Evolutionary conservation across 2,888 invertebrate genomes (phyloP).

Genomic region (Chloroclystis v-ata): DNA sequence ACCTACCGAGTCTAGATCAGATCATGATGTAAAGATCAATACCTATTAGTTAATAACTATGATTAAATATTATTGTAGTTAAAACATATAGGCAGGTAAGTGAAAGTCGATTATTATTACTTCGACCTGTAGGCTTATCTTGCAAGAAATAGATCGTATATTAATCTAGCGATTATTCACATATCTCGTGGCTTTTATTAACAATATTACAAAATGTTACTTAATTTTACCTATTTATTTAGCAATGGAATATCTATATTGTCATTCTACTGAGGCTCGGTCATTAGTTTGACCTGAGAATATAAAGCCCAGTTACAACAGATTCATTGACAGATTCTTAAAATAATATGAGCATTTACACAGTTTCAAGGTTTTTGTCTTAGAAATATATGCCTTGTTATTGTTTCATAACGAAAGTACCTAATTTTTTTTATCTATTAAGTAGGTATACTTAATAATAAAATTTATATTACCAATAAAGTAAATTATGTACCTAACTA

Average conservation of each 20-base stretch:
- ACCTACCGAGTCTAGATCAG: too few relatives aligned
- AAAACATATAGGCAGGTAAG: too few relatives aligned
- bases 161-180: slow-evolving; percentile 56
- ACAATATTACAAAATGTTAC: slow-evolving; percentile 55
- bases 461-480: too few relatives aligned
- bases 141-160: slow-evolving; percentile 26
- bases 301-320: slow-evolving; percentile 47
- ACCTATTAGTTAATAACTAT: too few relatives aligned
- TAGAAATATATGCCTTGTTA: too few relatives aligned
- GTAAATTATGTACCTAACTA: too few relatives aligned
- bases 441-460: too few relatives aligned
- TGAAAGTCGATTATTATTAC: not conserved
- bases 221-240: slow-evolving; percentile 41
- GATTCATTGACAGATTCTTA: slow-evolving; percentile 37
- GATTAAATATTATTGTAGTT: too few relatives aligned
- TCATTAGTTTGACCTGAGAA: slow-evolving; percentile 44
- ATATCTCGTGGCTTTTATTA: slow-evolving; percentile 46
- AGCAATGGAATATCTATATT: slow-evolving; percentile 67
- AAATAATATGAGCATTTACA: not conserved
- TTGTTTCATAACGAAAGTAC: too few relatives aligned
- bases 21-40: too few relatives aligned
- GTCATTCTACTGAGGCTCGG: slow-evolving; percentile 67
- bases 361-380: not conserved
- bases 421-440: too few relatives aligned
- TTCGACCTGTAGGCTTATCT: slow-evolving; percentile 22